These are phyloP conservation scores for Unio pictorum DNA, from an alignment of 2,888 invertebrate species.

Conservation along the genomic window DNA sequence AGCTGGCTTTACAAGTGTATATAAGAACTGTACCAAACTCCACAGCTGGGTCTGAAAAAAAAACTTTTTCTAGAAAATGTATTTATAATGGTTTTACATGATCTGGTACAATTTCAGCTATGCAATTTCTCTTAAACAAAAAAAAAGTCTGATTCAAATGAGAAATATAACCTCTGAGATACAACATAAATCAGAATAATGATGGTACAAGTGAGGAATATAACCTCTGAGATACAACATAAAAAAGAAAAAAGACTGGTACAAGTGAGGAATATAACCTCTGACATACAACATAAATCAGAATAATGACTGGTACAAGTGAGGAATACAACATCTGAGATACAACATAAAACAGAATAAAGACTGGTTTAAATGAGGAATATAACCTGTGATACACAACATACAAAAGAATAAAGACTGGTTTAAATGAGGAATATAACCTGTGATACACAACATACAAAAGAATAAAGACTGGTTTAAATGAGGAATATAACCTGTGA, in stretches of 20 bases:
- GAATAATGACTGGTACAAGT: background rate
- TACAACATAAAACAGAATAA: background rate
- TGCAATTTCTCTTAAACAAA: background rate
- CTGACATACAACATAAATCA: background rate
- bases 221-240: background rate
- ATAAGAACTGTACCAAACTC: constrained; percentile 91
- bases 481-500: too few species aligned
- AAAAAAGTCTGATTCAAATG: constrained; percentile 1
- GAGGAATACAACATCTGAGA: background rate
- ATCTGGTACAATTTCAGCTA: too few species aligned
- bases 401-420: too few species aligned
- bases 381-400: too few species aligned
- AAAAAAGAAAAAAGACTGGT: background rate
- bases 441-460: too few species aligned
- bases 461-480: too few species aligned
- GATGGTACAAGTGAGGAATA: background rate
- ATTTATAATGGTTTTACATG: too few species aligned
- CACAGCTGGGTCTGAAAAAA: constrained; percentile 66
- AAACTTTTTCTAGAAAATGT: background rate
- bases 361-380: too few species aligned
- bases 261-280: background rate
- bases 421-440: too few species aligned
- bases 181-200: background rate
- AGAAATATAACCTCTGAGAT: background rate
- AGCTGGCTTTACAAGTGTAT: constrained; percentile 87